A percentile compares a stretch with the other conserved stretches of the same genome.
Conservation (phyloP, 2,888 invertebrate species). For the Eudemis profundana region DNA sequence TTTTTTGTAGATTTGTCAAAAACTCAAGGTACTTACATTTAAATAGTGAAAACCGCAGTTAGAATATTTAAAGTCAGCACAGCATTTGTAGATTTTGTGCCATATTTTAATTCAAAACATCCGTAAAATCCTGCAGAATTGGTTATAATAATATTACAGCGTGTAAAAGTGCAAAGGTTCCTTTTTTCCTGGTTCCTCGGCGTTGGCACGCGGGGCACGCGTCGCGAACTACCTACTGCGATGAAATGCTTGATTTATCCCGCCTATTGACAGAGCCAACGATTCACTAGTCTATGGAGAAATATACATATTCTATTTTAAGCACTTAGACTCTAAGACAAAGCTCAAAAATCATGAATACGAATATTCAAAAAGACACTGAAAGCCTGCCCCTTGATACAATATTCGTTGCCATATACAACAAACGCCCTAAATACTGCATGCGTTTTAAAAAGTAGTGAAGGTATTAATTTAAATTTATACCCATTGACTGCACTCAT, state of each 20-base stretch:
- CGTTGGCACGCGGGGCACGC: slow-evolving; percentile 35
- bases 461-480: slow-evolving; percentile 23
- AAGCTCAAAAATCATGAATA: no score
- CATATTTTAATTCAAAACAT: slow-evolving; percentile 16
- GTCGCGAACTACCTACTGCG: slow-evolving; percentile 39
- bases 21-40: no score
- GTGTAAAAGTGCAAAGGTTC: slow-evolving; percentile 35
- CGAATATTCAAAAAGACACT: no score
- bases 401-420: background rate
- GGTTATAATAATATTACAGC: slow-evolving; percentile 31
- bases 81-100: background rate
- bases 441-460: slow-evolving; percentile 6
- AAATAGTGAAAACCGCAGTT: background rate
- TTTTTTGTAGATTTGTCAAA: no score
- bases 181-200: slow-evolving; percentile 9
- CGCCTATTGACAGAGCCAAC: slow-evolving; percentile 41
- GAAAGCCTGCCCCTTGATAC: background rate
- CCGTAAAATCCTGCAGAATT: slow-evolving; percentile 16
- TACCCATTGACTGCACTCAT: slow-evolving; percentile 23
- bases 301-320: slow-evolving; percentile 20
- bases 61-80: background rate
- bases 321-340: no score
- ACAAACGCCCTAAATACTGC: no score
- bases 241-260: slow-evolving; percentile 42
- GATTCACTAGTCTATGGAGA: slow-evolving; percentile 31